Conservation (phyloP, 2,797 vertebrate species). For the Liasis olivaceus region DNA sequence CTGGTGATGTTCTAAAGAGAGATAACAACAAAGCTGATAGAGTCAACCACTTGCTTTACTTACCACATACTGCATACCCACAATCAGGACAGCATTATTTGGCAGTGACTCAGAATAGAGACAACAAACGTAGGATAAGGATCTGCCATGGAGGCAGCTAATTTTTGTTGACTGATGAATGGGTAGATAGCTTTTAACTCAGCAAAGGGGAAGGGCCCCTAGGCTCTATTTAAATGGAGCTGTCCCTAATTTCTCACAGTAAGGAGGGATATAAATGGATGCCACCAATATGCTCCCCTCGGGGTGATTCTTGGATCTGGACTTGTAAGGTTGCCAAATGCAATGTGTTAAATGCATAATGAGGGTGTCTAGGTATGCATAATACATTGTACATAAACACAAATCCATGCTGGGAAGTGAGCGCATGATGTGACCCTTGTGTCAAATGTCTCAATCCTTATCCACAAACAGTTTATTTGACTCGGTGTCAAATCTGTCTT, state of each 20-base stretch:
- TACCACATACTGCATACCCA: not conserved
- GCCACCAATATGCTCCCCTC: not conserved
- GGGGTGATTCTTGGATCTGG: not conserved
- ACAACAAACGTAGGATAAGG: not conserved
- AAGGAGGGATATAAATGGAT: not conserved
- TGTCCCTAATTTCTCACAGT: not conserved
- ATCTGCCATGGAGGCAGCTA: not conserved
- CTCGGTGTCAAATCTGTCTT: not conserved
- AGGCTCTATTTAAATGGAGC: not conserved
- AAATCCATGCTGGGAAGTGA: not conserved
- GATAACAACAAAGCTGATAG: not conserved
- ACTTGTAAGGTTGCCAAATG: not conserved
- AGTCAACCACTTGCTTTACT: not conserved
- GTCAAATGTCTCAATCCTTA: not conserved
- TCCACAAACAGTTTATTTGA: not conserved
- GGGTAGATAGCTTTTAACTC: not conserved
- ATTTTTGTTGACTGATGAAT: not conserved
- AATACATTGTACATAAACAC: not conserved
- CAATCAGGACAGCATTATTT: not conserved
- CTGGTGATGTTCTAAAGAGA: not conserved
- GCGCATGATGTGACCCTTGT: not conserved
- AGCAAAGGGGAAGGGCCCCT: not conserved
- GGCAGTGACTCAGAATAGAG: not conserved
- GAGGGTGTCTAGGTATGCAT: not conserved
- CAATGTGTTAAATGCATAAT: not conserved